Conservation (phyloP, 2,797 vertebrate genomes). For the Sebastes oblongus region DNA sequence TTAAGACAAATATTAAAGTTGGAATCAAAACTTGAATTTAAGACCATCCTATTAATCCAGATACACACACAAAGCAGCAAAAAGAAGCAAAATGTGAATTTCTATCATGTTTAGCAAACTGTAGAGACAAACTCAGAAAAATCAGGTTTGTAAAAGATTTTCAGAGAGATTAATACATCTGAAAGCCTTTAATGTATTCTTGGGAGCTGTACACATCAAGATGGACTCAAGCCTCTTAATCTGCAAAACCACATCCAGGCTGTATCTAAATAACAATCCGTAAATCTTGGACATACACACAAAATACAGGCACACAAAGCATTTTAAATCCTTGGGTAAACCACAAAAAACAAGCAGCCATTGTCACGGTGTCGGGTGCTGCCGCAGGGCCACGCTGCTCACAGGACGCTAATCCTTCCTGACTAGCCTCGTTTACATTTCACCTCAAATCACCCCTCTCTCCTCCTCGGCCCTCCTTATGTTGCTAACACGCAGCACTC, state of each 20-base stretch:
- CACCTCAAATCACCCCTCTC: conserved; percentile 65
- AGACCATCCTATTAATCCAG: neutral
- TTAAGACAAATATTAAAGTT: neutral
- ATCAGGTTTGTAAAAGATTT: neutral
- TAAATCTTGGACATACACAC: neutral
- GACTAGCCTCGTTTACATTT: conserved; percentile 67
- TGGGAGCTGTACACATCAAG: neutral
- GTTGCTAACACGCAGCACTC: conserved; percentile 35
- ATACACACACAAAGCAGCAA: neutral
- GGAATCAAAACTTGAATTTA: neutral
- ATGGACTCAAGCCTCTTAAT: neutral
- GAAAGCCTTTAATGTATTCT: neutral
- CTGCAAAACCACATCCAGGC: neutral
- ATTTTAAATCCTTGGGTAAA: neutral
- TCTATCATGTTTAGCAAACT: neutral
- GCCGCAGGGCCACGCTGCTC: conserved; percentile 38
- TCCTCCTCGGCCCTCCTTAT: conserved; percentile 33
- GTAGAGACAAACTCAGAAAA: neutral
- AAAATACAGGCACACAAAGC: neutral
- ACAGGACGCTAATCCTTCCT: conserved; percentile 68
- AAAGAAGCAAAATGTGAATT: neutral
- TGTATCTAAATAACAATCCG: neutral
- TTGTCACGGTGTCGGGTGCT: conserved; percentile 45
- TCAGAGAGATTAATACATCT: neutral
- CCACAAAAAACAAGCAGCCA: conserved; percentile 53